Evolutionary conservation across 2,888 invertebrate species (phyloP).

Genomic region (Trimorus sp.): DNA sequence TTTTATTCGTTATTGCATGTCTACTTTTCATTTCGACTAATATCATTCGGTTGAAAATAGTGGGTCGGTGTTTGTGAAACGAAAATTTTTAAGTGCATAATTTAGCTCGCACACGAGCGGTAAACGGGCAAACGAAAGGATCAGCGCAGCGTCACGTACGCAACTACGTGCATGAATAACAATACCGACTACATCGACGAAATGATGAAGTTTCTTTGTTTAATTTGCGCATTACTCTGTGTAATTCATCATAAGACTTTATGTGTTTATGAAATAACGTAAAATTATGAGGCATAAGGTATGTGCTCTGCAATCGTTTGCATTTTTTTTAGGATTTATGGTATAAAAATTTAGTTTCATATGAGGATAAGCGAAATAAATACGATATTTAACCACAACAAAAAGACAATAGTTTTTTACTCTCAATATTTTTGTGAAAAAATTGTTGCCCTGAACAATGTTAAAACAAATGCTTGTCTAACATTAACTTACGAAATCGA

Average conservation of each 20-base stretch:
- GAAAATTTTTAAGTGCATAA: constrained; percentile 14
- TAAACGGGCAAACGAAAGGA: constrained; percentile 26
- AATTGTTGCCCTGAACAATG: too few species aligned
- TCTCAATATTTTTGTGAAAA: too few species aligned
- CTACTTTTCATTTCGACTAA: constrained; percentile 5
- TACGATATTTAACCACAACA: too few species aligned
- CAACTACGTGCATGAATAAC: constrained; percentile 33
- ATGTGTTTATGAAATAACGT: constrained; percentile 4
- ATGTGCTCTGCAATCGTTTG: not conserved
- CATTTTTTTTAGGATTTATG: too few species aligned
- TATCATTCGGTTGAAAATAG: not conserved
- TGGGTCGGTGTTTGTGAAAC: constrained; percentile 2
- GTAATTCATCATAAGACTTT: constrained; percentile 20
- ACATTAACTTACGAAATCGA: too few species aligned
- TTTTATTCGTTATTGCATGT: not conserved
- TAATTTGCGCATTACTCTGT: constrained; percentile 19
- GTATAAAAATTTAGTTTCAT: too few species aligned
- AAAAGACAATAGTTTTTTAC: too few species aligned
- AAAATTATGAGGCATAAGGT: not conserved
- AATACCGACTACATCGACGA: constrained; percentile 24
- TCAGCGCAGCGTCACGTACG: constrained; percentile 35
- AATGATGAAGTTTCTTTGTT: constrained; percentile 30
- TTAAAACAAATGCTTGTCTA: too few species aligned
- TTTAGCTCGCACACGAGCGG: constrained; percentile 6
- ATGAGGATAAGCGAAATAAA: too few species aligned